Evolutionary conservation across 2,888 invertebrate species (phyloP).

Genomic region (Diaprepes abbreviatus): DNA sequence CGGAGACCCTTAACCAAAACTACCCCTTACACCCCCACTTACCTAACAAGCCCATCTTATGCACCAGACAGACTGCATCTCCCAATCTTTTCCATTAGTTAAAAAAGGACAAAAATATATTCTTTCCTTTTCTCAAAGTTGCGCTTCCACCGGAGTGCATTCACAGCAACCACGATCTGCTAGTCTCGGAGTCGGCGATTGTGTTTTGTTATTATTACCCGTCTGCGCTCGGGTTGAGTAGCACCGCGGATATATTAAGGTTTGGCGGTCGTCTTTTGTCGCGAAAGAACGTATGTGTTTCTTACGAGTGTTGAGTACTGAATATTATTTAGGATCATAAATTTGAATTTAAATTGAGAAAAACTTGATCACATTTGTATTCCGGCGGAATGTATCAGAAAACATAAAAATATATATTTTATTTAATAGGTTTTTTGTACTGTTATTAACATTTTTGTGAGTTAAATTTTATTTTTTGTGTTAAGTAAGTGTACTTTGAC

Average conservation of each 20-base stretch:
- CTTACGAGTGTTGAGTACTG: background rate
- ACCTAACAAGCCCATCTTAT: conserved; percentile 24
- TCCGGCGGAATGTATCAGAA: too few relatives aligned
- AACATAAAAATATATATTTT: too few relatives aligned
- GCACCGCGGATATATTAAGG: conserved; percentile 13
- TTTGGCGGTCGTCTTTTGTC: conserved; percentile 26
- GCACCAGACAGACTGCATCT: conserved; percentile 41
- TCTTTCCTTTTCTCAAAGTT: conserved; percentile 52
- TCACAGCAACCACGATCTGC: conserved; percentile 63
- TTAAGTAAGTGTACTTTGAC: too few relatives aligned
- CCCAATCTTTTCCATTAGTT: conserved; percentile 20
- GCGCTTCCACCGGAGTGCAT: conserved; percentile 63
- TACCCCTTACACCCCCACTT: conserved; percentile 29
- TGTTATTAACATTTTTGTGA: too few relatives aligned
- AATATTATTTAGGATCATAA: background rate
- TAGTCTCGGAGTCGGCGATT: conserved; percentile 48
- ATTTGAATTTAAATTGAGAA: too few relatives aligned
- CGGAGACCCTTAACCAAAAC: conserved; percentile 37
- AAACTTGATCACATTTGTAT: too few relatives aligned
- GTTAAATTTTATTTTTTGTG: too few relatives aligned
- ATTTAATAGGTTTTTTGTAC: too few relatives aligned
- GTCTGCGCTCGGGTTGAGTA: conserved; percentile 31
- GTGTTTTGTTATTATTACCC: conserved; percentile 45
- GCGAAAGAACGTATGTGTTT: conserved; percentile 16
- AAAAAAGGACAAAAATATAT: conserved; percentile 24